phyloP scores from a whole-genome alignment of 2,113 vertebrate genomes.

The Puma concolor region DNA sequence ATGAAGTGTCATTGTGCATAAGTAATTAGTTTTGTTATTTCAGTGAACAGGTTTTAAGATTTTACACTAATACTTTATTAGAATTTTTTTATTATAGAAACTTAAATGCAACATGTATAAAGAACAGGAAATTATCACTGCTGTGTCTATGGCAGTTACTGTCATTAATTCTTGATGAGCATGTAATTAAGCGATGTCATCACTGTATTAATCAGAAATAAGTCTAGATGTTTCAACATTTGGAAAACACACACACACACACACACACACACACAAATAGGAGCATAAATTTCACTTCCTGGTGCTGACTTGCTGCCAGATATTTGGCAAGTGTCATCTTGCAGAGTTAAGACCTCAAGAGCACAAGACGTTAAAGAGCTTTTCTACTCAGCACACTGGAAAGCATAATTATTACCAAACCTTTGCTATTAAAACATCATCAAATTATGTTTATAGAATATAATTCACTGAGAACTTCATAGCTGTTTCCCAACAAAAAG shows the following conservation, averaged over 20 bases:
- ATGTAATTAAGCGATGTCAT: neutral
- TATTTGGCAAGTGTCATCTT: conserved; percentile 40
- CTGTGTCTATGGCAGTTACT: neutral
- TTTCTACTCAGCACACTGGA: conserved; percentile 59
- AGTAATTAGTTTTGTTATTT: neutral
- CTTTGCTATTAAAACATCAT: conserved; percentile 72
- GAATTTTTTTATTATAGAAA: neutral
- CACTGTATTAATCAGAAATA: neutral
- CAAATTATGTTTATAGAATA: conserved; percentile 68
- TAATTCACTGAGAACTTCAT: conserved; percentile 57
- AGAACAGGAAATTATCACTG: neutral
- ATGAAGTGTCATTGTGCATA: neutral
- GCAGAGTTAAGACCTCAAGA: conserved; percentile 30
- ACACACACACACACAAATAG: neutral
- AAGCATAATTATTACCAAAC: conserved; percentile 58
- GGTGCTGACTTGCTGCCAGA: neutral
- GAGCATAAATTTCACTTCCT: neutral
- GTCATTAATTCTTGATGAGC: conserved; percentile 32
- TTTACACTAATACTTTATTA: neutral
- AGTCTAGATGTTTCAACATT: neutral
- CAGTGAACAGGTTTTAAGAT: neutral
- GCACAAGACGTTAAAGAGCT: conserved; percentile 38
- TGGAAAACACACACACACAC: neutral
- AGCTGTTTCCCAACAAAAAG: conserved; percentile 47
- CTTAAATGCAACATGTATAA: neutral